phyloP scores from a whole-genome alignment of 2,113 vertebrate genomes.

The Callipepla californica region DNA sequence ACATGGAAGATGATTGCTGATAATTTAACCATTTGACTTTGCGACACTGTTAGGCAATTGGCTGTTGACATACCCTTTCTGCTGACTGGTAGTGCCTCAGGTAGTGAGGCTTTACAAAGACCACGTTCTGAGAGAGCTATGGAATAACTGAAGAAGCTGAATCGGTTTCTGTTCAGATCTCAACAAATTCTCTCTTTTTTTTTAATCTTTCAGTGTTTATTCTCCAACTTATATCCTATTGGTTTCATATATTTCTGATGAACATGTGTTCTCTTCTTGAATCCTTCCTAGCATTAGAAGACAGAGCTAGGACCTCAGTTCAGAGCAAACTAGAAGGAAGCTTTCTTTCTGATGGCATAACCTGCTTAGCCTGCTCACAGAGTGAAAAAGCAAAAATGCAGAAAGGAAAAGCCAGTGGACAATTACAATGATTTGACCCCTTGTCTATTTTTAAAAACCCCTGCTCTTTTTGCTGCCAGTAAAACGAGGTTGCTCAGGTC shows the following conservation, averaged over 20 bases:
- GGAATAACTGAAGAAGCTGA: background rate
- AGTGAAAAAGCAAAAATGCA: background rate
- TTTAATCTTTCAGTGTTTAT: background rate
- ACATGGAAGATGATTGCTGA: fast-evolving
- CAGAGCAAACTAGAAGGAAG: background rate
- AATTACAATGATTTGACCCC: background rate
- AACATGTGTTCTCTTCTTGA: background rate
- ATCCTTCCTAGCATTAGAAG: background rate
- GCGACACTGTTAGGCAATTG: background rate
- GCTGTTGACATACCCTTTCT: background rate
- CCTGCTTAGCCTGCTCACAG: background rate
- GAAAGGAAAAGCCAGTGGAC: background rate
- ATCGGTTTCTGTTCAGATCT: background rate
- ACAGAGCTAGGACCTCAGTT: background rate
- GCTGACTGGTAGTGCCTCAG: background rate
- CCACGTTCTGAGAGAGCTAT: background rate
- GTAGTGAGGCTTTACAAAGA: background rate
- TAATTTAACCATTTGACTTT: background rate
- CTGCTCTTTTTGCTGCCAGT: too few species aligned
- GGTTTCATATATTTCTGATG: background rate
- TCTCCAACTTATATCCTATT: background rate
- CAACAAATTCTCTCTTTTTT: background rate
- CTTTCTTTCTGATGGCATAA: background rate
- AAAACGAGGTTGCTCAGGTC: background rate
- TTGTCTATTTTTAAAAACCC: background rate